Conservation (phyloP, 2,113 vertebrate species). For the Gavia stellata region DNA sequence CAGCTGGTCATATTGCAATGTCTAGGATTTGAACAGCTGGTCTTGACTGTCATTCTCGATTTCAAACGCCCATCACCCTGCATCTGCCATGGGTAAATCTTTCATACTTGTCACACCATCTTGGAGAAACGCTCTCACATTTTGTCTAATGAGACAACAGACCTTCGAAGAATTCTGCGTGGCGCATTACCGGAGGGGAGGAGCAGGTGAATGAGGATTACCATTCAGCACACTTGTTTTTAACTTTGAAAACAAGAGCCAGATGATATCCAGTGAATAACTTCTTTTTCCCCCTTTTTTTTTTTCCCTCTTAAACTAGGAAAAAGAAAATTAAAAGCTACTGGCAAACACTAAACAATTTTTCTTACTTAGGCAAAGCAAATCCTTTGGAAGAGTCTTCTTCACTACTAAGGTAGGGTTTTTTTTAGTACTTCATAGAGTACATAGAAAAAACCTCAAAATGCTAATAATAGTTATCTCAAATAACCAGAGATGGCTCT, state of each 20-base stretch:
- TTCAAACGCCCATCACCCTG: neutral
- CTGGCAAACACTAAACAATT: neutral
- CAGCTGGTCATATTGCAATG: neutral
- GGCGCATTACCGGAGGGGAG: accelerated
- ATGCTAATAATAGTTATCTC: neutral
- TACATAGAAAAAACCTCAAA: neutral
- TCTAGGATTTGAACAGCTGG: neutral
- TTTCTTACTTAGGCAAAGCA: neutral
- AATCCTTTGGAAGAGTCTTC: neutral
- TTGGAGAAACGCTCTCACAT: accelerated
- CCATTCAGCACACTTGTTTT: neutral
- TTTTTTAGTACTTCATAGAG: neutral
- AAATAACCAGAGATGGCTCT: neutral
- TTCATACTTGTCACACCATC: neutral
- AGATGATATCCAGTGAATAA: accelerated
- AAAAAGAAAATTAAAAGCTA: too few relatives aligned
- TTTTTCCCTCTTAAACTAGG: too few relatives aligned
- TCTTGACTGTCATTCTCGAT: neutral
- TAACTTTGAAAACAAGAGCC: neutral
- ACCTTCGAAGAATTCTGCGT: accelerated
- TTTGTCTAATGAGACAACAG: neutral
- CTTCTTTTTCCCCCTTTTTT: too few relatives aligned
- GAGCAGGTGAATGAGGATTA: too few relatives aligned
- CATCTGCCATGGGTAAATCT: neutral
- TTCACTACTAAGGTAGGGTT: neutral